Base-by-base conservation (phyloP, 2,797 vertebrate genomes). In the Melanogrammus aeglefinus region DNA sequence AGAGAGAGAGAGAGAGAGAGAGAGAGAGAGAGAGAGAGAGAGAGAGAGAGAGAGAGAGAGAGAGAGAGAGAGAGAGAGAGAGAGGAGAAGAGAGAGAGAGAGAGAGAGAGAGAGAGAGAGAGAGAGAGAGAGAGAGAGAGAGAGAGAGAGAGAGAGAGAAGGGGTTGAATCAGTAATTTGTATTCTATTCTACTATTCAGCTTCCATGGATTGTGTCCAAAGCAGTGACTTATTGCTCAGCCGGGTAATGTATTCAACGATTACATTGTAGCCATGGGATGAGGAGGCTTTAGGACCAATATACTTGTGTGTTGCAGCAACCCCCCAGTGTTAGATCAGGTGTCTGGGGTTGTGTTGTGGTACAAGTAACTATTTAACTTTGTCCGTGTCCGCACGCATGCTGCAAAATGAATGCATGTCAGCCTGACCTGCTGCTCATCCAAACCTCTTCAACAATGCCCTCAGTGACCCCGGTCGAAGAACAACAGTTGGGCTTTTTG, bases 361-460 rank as follows among this genome's bases (percentile, higher is more conserved):
- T 51, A 71, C 51, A 72, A 75, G 78, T 79, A 77, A 85, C 87
- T 88, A 84, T 85, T 86, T 83, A 85, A 89, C 80, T 41, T 73
- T 72, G 33, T 47, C 71, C 78, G 47, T 75, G 31, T 38, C 7
- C 21, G n/a, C 80, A 79, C 21, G 72, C 10, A 72, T 29, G 24
- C 38, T 2, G 73, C 77, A 80, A 75, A 63, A 57, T 57, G 1
- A 51, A 57, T 21, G 47, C 18, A 57, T 18, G 47, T 57, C 47
- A 57, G 47, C 21, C n/a, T 0, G 57, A 9, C 57, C n/a, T 21
- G n/a, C 57, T 72, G 76, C 75, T 76, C 4, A 36, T 33, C 74
- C 21, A 29, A 12, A 24, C 66, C 6, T 29, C 66, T 24, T 69
- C 66, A n/a, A 69, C 66, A 24, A 0, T 70, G 66, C 66, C 66